These are phyloP conservation scores for Dipodomys merriami DNA, from an alignment of 2,113 vertebrate genomes.

Conservation along the genomic window DNA sequence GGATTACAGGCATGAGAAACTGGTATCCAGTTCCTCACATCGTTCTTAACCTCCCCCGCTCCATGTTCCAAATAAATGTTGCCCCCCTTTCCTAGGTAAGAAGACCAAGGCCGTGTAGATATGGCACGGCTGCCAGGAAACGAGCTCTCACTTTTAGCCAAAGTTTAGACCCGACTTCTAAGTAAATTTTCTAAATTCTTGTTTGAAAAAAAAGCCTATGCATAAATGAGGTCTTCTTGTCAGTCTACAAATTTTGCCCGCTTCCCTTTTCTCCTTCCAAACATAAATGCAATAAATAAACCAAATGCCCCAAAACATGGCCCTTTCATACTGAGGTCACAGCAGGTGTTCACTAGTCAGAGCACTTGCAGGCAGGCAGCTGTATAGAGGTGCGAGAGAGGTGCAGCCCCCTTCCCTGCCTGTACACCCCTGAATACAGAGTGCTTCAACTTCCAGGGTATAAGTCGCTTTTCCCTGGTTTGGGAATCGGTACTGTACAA, in stretches of 20 bases:
- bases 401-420: neutral
- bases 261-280: neutral
- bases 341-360: neutral
- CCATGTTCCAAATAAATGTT: neutral
- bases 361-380: neutral
- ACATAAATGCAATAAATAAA: neutral
- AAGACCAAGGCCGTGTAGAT: neutral
- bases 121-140: neutral
- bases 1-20: no score
- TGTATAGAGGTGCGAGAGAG: no score
- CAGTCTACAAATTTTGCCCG: neutral
- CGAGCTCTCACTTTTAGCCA: no score
- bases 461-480: neutral
- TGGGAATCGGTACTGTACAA: neutral
- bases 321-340: neutral
- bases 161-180: neutral
- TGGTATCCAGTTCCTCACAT: neutral
- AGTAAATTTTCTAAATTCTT: neutral
- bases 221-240: neutral
- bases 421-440: neutral
- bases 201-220: neutral
- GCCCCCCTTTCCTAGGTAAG: neutral
- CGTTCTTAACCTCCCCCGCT: neutral
- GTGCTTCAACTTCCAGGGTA: neutral
- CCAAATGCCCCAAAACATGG: neutral